These are phyloP conservation scores for Nematolebias whitei DNA, from an alignment of 2,113 vertebrate genomes.

Conservation along the genomic window DNA sequence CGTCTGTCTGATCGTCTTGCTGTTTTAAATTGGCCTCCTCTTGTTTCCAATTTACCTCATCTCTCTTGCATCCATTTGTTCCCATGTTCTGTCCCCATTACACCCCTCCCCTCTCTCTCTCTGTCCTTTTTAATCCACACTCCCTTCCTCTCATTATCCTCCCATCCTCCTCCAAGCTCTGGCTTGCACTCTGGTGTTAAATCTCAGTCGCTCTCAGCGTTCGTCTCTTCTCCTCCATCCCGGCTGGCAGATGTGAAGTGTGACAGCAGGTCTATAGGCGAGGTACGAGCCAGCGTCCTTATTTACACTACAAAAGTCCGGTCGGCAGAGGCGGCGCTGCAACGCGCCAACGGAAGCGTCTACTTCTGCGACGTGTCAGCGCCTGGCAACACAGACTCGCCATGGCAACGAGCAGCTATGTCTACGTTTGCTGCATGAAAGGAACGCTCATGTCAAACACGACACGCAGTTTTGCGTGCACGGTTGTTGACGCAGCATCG, in stretches of 20 bases:
- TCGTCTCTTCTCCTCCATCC: constrained; percentile 1
- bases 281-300: constrained; percentile 52
- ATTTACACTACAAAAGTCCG: constrained; percentile 73
- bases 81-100: constrained; percentile 44
- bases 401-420: constrained; percentile 65
- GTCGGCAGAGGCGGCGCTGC: constrained; percentile 41
- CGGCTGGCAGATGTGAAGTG: constrained; percentile 45
- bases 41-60: constrained; percentile 49
- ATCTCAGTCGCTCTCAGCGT: constrained; percentile 34
- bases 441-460: constrained; percentile 41
- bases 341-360: constrained; percentile 60
- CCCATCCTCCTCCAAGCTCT: constrained; percentile 29
- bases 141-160: constrained; percentile 48
- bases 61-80: constrained; percentile 29
- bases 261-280: constrained; percentile 54
- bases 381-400: constrained; percentile 56
- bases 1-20: constrained; percentile 9
- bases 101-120: constrained; percentile 34
- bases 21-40: constrained; percentile 50
- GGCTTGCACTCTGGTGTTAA: constrained; percentile 40
- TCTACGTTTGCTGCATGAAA: constrained; percentile 48
- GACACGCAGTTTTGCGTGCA: constrained; percentile 32
- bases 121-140: constrained; percentile 47
- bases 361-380: constrained; percentile 59
- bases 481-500: constrained; percentile 11